phyloP scores from a whole-genome alignment of 2,888 invertebrate genomes.

The Troides aeacus region DNA sequence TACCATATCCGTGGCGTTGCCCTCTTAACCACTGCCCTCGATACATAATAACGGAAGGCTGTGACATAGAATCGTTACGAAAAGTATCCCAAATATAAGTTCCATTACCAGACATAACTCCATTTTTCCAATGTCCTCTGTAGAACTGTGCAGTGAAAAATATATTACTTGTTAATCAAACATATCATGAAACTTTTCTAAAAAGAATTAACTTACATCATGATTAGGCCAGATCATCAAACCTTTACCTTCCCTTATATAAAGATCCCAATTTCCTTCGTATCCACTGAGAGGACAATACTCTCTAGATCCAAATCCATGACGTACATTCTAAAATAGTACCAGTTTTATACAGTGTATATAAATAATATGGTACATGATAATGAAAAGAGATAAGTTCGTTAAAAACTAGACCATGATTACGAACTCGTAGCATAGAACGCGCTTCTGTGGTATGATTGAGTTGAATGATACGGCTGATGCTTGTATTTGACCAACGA shows the following conservation, averaged over 20 bases:
- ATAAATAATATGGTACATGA: background rate
- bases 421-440: background rate
- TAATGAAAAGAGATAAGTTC: too few relatives aligned
- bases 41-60: conserved; percentile 74
- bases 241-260: conserved; percentile 78
- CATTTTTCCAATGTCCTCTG: conserved; percentile 79
- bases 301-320: conserved; percentile 66
- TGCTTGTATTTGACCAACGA: too few relatives aligned
- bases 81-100: conserved; percentile 80
- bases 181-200: background rate
- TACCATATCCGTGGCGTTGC: conserved; percentile 73
- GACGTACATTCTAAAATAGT: conserved; percentile 58
- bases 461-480: too few relatives aligned
- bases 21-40: conserved; percentile 80
- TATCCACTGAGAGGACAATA: conserved; percentile 69
- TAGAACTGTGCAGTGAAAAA: conserved; percentile 64
- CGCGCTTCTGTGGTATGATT: background rate
- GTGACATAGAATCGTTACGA: conserved; percentile 74
- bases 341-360: background rate
- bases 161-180: background rate
- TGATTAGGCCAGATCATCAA: conserved; percentile 81
- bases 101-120: conserved; percentile 79
- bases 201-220: conserved; percentile 63
- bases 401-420: background rate
- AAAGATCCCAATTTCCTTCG: conserved; percentile 77